Evolutionary conservation across 2,113 vertebrate genomes (phyloP).

Genomic region (Oreochromis niloticus): DNA sequence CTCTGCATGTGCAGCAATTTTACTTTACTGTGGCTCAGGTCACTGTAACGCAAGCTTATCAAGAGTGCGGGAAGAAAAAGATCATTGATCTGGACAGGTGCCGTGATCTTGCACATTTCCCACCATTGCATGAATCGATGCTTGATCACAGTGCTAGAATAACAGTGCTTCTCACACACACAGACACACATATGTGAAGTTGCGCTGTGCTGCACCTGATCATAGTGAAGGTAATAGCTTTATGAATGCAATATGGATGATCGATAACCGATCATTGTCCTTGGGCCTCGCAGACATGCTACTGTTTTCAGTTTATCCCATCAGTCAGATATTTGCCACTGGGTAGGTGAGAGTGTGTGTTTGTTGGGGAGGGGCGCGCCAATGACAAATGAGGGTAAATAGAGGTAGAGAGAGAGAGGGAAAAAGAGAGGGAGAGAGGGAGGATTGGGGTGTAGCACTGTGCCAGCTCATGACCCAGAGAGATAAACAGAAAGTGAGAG

Average conservation of each 20-base stretch:
- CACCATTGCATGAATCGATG: conserved; percentile 15
- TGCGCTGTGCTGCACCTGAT: background rate
- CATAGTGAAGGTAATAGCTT: conserved; percentile 14
- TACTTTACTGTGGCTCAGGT: background rate
- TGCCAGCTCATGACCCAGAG: conserved; percentile 22
- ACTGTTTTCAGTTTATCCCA: conserved; percentile 21
- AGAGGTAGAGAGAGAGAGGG: background rate
- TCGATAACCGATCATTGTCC: conserved; percentile 41
- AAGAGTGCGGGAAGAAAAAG: background rate
- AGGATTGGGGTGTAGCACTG: background rate
- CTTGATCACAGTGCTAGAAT: conserved; percentile 18
- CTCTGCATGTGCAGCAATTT: background rate
- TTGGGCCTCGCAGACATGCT: conserved; percentile 27
- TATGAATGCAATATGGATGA: conserved; percentile 7
- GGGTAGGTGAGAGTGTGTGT: conserved; percentile 39
- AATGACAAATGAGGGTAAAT: conserved; percentile 43
- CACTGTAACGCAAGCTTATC: background rate
- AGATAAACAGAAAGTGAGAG: conserved; percentile 33
- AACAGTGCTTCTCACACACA: background rate
- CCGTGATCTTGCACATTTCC: conserved; percentile 7
- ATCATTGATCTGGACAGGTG: conserved; percentile 15
- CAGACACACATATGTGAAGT: background rate
- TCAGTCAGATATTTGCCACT: conserved; percentile 52
- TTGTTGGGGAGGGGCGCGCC: background rate
- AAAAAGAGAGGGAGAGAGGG: background rate